These are phyloP conservation scores for Stichopus horrens DNA, from an alignment of 53 echinoderm and acorn worm genomes.

Conservation along the genomic window DNA sequence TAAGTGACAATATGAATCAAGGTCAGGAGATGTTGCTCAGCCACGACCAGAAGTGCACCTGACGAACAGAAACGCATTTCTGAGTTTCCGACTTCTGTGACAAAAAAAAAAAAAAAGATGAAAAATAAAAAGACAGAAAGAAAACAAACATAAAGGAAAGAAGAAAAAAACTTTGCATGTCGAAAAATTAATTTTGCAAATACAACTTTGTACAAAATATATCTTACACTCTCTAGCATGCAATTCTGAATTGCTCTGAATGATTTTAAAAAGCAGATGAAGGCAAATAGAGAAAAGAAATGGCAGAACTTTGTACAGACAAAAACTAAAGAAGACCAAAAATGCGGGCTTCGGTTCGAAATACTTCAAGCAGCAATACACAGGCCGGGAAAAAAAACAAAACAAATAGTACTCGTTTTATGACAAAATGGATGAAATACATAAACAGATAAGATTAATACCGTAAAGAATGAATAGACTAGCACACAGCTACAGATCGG, in stretches of 20 bases:
- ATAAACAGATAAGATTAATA: not conserved
- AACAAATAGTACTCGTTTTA: not conserved
- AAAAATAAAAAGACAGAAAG: not conserved
- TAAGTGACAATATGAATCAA: too few species aligned
- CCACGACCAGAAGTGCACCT: too few species aligned
- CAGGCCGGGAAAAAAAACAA: not conserved
- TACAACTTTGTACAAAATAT: constrained; percentile 41
- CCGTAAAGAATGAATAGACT: not conserved
- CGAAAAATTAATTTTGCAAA: not conserved
- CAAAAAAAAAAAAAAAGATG: too few species aligned
- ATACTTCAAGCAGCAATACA: not conserved
- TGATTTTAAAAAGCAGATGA: not conserved
- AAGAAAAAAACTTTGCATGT: not conserved
- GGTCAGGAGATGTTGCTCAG: too few species aligned
- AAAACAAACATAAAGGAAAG: not conserved
- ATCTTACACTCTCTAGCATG: constrained; percentile 25
- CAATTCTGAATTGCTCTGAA: constrained; percentile 32
- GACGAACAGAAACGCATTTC: not conserved
- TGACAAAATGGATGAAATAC: not conserved
- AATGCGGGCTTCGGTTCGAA: not conserved
- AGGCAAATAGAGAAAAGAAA: not conserved
- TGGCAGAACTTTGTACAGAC: not conserved
- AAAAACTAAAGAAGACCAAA: not conserved
- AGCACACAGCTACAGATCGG: not conserved
- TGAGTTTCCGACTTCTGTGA: not conserved